phyloP scores from a whole-genome alignment of 2,888 invertebrate species.

The Meteorus cinctellus region DNA sequence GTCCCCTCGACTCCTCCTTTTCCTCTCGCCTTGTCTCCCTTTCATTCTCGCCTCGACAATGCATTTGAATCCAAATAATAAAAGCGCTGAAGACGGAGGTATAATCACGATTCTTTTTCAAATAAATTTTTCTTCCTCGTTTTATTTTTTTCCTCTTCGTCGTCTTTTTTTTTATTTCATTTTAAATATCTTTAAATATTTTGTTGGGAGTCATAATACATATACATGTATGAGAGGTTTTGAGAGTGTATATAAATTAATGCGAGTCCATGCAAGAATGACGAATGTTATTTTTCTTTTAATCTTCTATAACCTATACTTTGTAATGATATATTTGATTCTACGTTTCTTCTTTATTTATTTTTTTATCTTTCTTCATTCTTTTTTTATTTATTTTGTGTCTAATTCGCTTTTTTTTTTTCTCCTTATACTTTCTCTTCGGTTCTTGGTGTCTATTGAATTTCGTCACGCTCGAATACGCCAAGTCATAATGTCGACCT shows the following conservation, averaged over 20 bases:
- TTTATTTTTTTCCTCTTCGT: constrained; percentile 18
- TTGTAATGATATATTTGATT: background rate
- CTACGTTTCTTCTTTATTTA: background rate
- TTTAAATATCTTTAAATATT: constrained; percentile 11
- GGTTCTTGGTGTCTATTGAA: constrained; percentile 35
- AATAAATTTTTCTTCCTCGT: background rate
- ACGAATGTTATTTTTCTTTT: constrained; percentile 7
- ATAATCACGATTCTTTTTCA: constrained; percentile 42
- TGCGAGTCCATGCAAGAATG: background rate
- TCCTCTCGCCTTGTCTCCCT: constrained; percentile 42
- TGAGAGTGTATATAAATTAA: constrained; percentile 10
- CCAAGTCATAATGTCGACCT: constrained; percentile 10
- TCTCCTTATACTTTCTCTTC: background rate
- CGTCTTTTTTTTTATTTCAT: constrained; percentile 10
- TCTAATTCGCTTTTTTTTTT: constrained; percentile 12
- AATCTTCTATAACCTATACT: constrained; percentile 9
- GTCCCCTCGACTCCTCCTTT: constrained; percentile 46
- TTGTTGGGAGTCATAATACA: background rate
- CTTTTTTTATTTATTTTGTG: background rate
- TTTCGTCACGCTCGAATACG: constrained; percentile 36
- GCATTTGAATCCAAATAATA: constrained; percentile 46
- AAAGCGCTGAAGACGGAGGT: constrained; percentile 34
- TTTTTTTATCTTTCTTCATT: background rate
- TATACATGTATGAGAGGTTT: background rate
- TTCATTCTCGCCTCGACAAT: constrained; percentile 56